A percentile compares a stretch with the other conserved stretches of the same genome.
These are phyloP conservation scores for Orchesella flavescens DNA, from an alignment of 2,888 invertebrate genomes.

Conservation along the genomic window DNA sequence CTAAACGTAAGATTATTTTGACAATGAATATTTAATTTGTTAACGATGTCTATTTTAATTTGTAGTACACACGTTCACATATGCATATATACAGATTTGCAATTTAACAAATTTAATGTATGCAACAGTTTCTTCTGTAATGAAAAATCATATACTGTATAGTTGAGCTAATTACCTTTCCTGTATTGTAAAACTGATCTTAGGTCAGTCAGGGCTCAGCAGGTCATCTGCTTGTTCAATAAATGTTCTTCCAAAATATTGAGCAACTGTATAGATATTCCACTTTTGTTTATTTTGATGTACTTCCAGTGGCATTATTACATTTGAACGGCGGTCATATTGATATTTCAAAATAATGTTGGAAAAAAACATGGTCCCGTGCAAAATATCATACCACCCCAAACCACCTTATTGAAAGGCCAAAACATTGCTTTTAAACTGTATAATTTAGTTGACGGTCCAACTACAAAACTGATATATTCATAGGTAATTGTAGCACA, in stretches of 20 bases:
- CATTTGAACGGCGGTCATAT: not conserved
- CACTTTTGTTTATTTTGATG: not conserved
- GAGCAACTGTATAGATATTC: not conserved
- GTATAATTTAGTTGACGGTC: conserved; percentile 37
- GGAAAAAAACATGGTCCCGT: not conserved
- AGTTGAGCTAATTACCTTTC: too few relatives aligned
- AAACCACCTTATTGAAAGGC: conserved; percentile 26
- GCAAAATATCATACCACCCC: not conserved
- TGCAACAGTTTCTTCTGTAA: too few relatives aligned
- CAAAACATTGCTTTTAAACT: conserved; percentile 49
- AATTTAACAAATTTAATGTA: too few relatives aligned
- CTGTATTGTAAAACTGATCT: too few relatives aligned
- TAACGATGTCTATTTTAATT: too few relatives aligned
- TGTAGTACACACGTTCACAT: too few relatives aligned
- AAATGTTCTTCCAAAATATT: conserved; percentile 38
- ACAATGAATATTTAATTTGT: too few relatives aligned
- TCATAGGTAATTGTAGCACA: conserved; percentile 48
- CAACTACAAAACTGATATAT: conserved; percentile 40
- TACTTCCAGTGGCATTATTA: too few relatives aligned
- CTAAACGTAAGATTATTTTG: too few relatives aligned
- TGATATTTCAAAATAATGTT: conserved; percentile 8
- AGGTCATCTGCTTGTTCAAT: conserved; percentile 28
- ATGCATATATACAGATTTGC: too few relatives aligned
- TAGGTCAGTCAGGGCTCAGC: too few relatives aligned
- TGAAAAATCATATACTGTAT: too few relatives aligned